A percentile compares a stretch with the other conserved stretches of the same genome.
phyloP scores from a whole-genome alignment of 2,797 vertebrate species.

The Mus minutoides region DNA sequence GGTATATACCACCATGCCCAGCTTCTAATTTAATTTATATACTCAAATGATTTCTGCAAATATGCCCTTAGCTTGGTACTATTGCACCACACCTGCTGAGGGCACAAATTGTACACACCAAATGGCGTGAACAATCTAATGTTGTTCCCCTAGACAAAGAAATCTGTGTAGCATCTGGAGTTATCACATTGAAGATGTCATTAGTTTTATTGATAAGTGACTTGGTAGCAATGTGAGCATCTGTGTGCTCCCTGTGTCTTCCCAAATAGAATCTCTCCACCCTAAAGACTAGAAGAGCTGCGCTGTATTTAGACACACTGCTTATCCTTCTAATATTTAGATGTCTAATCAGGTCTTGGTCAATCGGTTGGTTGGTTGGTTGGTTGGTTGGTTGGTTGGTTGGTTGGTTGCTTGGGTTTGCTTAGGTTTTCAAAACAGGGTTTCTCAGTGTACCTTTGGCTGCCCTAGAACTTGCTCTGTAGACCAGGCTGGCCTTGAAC shows the following conservation, averaged over 20 bases:
- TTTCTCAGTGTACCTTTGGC: neutral
- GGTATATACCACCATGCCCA: neutral
- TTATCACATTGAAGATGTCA: neutral
- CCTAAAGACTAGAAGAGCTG: neutral
- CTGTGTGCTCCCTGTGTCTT: neutral
- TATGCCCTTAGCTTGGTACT: neutral
- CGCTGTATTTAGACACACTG: neutral
- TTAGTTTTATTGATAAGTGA: neutral
- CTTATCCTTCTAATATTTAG: neutral
- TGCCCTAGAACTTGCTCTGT: neutral
- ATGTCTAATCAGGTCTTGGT: neutral
- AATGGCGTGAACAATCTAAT: neutral
- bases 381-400: neutral
- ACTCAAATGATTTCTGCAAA: neutral
- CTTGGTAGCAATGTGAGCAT: neutral
- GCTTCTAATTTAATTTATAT: neutral
- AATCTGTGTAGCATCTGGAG: neutral
- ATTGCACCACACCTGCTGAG: neutral
- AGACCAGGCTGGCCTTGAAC: neutral
- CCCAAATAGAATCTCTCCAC: neutral
- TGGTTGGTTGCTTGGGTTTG: too few species aligned
- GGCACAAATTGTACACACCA: neutral
- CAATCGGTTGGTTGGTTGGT: neutral
- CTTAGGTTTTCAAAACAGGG: neutral
- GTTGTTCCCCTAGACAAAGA: neutral